These are phyloP conservation scores for Eupeodes corollae DNA, from an alignment of 1,140 invertebrate species.

Conservation along the genomic window DNA sequence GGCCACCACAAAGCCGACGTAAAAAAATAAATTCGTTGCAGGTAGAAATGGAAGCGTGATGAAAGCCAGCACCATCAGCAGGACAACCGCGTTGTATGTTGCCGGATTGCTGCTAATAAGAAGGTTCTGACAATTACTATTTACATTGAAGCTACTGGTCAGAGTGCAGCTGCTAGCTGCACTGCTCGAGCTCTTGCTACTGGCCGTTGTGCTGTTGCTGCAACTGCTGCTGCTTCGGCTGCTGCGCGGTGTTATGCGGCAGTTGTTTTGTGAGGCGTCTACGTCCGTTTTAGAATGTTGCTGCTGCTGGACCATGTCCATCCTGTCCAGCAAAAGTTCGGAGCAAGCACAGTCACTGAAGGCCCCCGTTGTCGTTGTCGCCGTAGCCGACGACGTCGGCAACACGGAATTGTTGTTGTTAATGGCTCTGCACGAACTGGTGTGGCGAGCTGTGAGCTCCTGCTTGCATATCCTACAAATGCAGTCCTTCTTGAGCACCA, in stretches of 20 bases:
- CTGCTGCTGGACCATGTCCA: slow-evolving; percentile 1
- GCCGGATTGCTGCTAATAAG: neutral
- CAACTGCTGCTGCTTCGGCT: slow-evolving; percentile 32
- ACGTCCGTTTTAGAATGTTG: slow-evolving; percentile 8
- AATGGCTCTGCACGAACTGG: slow-evolving; percentile 40
- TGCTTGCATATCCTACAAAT: slow-evolving; percentile 43
- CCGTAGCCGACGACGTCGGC: too few relatives aligned
- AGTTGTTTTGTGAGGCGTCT: slow-evolving; percentile 29
- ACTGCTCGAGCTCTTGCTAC: slow-evolving; percentile 13
- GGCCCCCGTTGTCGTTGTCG: too few relatives aligned
- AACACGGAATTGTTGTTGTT: slow-evolving; percentile 43
- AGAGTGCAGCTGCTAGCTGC: slow-evolving; percentile 3
- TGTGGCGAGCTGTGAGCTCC: slow-evolving; percentile 42
- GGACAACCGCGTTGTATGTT: slow-evolving; percentile 18
- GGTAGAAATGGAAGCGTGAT: slow-evolving; percentile 85
- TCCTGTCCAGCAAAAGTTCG: neutral
- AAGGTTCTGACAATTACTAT: neutral
- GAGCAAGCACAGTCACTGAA: slow-evolving; percentile 17
- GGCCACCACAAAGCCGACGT: slow-evolving; percentile 94
- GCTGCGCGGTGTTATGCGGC: slow-evolving; percentile 7
- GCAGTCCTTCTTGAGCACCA: slow-evolving; percentile 18
- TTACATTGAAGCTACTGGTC: neutral
- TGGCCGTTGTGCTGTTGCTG: slow-evolving; percentile 24
- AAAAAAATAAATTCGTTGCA: slow-evolving; percentile 87
- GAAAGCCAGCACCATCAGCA: slow-evolving; percentile 55